Conservation (phyloP, 1,140 invertebrate genomes). For the Calliopsis andreniformis region DNA sequence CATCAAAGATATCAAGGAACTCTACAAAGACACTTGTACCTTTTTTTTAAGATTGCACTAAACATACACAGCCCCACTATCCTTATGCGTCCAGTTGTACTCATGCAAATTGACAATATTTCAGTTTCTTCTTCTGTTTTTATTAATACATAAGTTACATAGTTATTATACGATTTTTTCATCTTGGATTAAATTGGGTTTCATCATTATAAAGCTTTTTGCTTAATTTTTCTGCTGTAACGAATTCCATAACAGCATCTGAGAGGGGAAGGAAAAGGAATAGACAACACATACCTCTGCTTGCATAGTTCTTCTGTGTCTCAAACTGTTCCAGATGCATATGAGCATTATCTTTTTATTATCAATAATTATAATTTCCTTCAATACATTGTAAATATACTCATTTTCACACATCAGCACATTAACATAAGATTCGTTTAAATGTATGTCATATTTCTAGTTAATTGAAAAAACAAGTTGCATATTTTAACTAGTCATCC, state of each 20-base stretch:
- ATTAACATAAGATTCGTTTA: slow-evolving; percentile 1
- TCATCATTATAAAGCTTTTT: slow-evolving; percentile 46
- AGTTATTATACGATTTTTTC: slow-evolving; percentile 21
- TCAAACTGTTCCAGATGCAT: neutral
- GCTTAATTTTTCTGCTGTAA: slow-evolving; percentile 66
- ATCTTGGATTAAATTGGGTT: slow-evolving; percentile 13
- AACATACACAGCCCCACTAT: slow-evolving; percentile 64
- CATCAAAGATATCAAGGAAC: neutral
- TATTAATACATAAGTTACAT: slow-evolving; percentile 31
- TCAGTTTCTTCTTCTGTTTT: slow-evolving; percentile 45
- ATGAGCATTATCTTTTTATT: slow-evolving; percentile 11
- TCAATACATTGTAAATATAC: slow-evolving; percentile 13
- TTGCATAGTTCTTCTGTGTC: slow-evolving; percentile 53
- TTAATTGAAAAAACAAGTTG: neutral
- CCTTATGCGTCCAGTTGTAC: slow-evolving; percentile 77
- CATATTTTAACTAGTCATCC: slow-evolving; percentile 8
- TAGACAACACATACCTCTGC: slow-evolving; percentile 55
- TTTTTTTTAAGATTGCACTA: slow-evolving; percentile 42
- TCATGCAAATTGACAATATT: slow-evolving; percentile 49
- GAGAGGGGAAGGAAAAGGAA: slow-evolving; percentile 83
- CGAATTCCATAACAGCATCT: slow-evolving; percentile 82
- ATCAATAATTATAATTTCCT: slow-evolving; percentile 12
- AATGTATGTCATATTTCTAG: neutral
- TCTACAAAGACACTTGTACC: slow-evolving; percentile 11
- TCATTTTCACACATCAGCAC: neutral